Base-by-base conservation (phyloP, 2,797 vertebrate genomes). In the Catostomus latipinnis region DNA sequence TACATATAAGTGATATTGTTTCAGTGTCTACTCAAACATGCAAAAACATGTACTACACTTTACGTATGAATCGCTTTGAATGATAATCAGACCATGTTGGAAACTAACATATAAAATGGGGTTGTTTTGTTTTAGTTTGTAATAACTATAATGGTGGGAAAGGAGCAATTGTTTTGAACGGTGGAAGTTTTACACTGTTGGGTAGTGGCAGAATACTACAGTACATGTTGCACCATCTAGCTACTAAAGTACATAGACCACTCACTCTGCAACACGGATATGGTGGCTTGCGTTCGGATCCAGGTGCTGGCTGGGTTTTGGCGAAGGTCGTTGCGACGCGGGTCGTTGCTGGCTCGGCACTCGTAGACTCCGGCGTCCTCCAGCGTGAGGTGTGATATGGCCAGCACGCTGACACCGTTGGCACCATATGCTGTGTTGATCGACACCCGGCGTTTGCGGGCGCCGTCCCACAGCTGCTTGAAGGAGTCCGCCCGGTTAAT, bases 311-410 rank as follows among this genome's bases (percentile, higher is more conserved):
- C 96, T 54, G 98, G 98, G 87, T 99, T 99, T 94, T 97, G 96
- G 89, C 97, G 97, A 89, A 94, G 94, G 94, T 98, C 96, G 94
- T 98, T 98, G 93, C 97, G 97, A 86, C 93, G 95, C 83, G 96
- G 96, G 91, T 99, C 96, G 94, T 99, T 99, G 96, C 98, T 99
- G 87, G 97, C 98, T 92, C 98, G 96, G 91, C 98, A 99, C 95
- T 99, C 97, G 94, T 99, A 99, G 90, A 96, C 98, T 91, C 97
- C 98, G 89, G 97, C 97, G 93, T 99, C 98, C 94, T 98, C 97
- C 94, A 98, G 91, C 83, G 94, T 96, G 90, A 99, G 97, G 88
- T 95, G 96, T 62, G 95, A 97, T 90, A 98, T 94, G 90, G 96
- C 96, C 87, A 99, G 96, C 92, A 98, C 97, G 89, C 97, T 98